Percentiles rank a stretch among this genome's conserved stretches.
These are phyloP conservation scores for Limnephilus marmoratus DNA, from an alignment of 2,888 invertebrate species.

Conservation along the genomic window DNA sequence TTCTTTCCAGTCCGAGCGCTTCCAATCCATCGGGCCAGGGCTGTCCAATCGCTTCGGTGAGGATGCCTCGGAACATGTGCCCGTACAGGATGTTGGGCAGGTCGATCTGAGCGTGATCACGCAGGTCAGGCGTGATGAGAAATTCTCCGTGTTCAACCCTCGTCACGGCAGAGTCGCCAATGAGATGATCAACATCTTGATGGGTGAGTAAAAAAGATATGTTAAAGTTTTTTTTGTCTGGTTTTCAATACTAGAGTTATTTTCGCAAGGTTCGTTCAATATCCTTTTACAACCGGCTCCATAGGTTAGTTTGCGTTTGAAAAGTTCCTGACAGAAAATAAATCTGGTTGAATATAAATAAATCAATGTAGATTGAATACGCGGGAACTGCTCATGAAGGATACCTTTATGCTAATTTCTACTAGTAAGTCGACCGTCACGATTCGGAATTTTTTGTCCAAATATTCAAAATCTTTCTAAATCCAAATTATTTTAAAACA, in stretches of 20 bases:
- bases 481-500: no score
- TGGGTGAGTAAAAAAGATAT: constrained; percentile 74
- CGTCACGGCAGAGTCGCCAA: constrained; percentile 84
- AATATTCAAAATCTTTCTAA: no score
- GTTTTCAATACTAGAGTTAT: background rate
- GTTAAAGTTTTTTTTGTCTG: background rate
- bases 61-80: constrained; percentile 75
- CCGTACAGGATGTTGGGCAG: constrained; percentile 75
- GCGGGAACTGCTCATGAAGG: no score
- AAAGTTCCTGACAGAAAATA: no score
- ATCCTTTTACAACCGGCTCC: background rate
- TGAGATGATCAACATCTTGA: constrained; percentile 82
- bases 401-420: no score
- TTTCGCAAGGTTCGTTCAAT: background rate
- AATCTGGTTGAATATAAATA: no score
- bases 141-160: constrained; percentile 87
- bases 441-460: no score
- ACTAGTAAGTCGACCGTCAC: no score
- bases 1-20: constrained; percentile 74
- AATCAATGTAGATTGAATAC: no score
- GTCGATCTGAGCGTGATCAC: constrained; percentile 79
- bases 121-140: constrained; percentile 78
- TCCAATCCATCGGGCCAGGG: constrained; percentile 77
- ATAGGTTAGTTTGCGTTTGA: no score
- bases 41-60: constrained; percentile 80